Conservation (phyloP, 2,888 invertebrate species). For the Drosophila macrospina region DNA sequence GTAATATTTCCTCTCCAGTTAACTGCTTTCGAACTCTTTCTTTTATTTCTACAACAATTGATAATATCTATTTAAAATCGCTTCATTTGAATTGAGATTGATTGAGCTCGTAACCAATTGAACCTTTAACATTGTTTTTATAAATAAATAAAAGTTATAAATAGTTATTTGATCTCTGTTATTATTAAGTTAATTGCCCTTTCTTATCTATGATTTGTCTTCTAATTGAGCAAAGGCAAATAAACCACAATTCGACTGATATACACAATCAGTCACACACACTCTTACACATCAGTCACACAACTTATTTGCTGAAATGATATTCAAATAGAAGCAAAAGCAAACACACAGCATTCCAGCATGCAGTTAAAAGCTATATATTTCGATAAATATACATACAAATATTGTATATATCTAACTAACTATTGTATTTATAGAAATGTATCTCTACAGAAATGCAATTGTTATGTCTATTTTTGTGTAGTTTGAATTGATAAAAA, state of each 20-base stretch:
- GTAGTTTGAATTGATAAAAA: constrained; percentile 16
- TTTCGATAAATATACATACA: constrained; percentile 4
- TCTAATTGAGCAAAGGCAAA: constrained; percentile 4
- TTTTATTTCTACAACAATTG: too few relatives aligned
- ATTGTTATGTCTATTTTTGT: constrained; percentile 11
- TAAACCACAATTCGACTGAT: constrained; percentile 18
- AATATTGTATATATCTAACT: constrained; percentile 2
- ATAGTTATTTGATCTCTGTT: background rate
- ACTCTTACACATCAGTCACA: background rate
- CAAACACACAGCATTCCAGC: constrained; percentile 51
- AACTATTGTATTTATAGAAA: constrained; percentile 10
- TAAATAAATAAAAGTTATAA: background rate
- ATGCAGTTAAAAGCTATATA: constrained; percentile 42
- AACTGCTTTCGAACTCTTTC: too few relatives aligned
- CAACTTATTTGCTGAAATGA: constrained; percentile 44
- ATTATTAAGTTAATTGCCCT: background rate
- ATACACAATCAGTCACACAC: background rate
- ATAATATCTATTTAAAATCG: too few relatives aligned
- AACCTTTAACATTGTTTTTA: too few relatives aligned
- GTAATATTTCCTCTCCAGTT: too few relatives aligned
- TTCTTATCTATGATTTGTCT: background rate
- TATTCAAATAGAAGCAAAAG: constrained; percentile 39
- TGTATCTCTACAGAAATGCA: constrained; percentile 12
- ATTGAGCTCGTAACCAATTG: too few relatives aligned
- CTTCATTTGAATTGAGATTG: too few relatives aligned